phyloP scores from a whole-genome alignment of 1,140 invertebrate genomes.

The Geopemphigus sp. region DNA sequence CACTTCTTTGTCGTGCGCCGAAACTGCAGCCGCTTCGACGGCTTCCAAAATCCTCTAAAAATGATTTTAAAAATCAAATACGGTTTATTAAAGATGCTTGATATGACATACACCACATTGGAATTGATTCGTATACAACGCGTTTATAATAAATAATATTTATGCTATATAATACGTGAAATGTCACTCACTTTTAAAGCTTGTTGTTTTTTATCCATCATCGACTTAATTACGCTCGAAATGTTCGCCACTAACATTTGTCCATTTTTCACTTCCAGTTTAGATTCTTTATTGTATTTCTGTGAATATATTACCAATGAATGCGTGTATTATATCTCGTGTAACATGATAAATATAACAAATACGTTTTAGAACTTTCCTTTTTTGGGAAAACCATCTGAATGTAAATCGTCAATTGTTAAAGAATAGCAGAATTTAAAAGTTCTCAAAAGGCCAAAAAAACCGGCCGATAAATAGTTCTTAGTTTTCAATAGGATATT shows the following conservation, averaged over 20 bases:
- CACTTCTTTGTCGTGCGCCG: slow-evolving; percentile 47
- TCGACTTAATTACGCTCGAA: slow-evolving; percentile 43
- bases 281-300: slow-evolving; percentile 41
- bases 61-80: neutral
- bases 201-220: slow-evolving; percentile 50
- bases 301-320: neutral
- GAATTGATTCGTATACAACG: neutral
- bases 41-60: slow-evolving; percentile 43
- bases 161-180: no score
- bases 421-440: no score
- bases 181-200: slow-evolving; percentile 27
- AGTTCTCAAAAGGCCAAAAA: no score
- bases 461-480: no score
- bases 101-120: neutral
- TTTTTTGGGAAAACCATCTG: no score
- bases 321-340: no score
- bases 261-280: slow-evolving; percentile 32
- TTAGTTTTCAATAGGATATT: neutral
- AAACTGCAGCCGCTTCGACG: slow-evolving; percentile 36
- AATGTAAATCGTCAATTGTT: no score
- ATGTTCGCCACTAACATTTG: slow-evolving; percentile 23
- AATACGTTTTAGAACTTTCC: no score
- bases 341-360: no score
- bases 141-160: neutral
- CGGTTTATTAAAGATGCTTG: neutral